Conservation (phyloP, 2,888 invertebrate genomes). For the Dynastes tityus region DNA sequence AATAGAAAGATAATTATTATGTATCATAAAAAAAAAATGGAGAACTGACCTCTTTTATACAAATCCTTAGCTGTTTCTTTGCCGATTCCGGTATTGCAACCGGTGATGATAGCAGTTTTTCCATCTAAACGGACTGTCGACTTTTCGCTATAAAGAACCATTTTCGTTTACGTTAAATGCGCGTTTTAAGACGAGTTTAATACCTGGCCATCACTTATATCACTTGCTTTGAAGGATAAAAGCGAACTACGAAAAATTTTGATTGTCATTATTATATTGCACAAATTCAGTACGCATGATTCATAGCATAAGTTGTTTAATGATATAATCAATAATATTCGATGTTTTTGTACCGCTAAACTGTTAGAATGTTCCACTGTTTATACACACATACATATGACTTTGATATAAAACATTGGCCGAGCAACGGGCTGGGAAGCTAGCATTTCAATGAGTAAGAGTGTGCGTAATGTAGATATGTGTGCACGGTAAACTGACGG, state of each 20-base stretch:
- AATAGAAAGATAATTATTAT: too few species aligned
- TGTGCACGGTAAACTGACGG: too few species aligned
- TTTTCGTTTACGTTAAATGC: constrained; percentile 39
- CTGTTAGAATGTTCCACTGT: too few species aligned
- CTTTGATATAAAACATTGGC: too few species aligned
- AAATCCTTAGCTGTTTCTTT: constrained; percentile 68
- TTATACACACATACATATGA: too few species aligned
- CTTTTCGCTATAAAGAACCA: constrained; percentile 61
- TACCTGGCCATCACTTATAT: background rate
- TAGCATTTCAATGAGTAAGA: too few species aligned
- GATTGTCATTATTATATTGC: background rate
- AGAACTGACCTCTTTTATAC: constrained; percentile 68
- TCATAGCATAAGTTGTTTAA: background rate
- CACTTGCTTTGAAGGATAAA: background rate
- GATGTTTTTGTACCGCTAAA: background rate
- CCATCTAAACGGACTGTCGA: constrained; percentile 69
- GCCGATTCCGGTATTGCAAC: constrained; percentile 68
- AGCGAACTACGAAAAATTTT: background rate
- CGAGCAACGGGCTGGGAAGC: too few species aligned
- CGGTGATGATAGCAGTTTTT: constrained; percentile 67
- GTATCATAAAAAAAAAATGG: too few species aligned
- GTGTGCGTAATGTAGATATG: too few species aligned
- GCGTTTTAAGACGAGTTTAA: background rate
- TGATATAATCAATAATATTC: background rate
- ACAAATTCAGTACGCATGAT: background rate